These are phyloP conservation scores for Brachypodius melanocephalos DNA, from an alignment of 2,113 vertebrate species.

Conservation along the genomic window DNA sequence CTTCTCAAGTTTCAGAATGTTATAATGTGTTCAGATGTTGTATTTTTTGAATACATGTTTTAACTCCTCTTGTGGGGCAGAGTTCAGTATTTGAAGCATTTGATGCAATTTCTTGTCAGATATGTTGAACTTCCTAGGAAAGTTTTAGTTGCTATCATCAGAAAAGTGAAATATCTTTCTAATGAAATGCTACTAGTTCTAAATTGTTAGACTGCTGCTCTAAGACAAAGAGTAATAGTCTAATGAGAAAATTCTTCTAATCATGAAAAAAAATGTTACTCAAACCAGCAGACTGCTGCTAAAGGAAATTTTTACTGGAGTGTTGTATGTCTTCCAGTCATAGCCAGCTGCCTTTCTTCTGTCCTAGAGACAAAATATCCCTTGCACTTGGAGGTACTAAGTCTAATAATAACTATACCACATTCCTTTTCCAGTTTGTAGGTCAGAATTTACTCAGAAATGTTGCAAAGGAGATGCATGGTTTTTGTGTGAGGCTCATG, in stretches of 20 bases:
- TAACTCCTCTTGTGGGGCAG: not conserved
- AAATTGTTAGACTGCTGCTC: not conserved
- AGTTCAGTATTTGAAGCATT: not conserved
- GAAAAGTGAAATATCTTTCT: not conserved
- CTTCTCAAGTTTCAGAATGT: not conserved
- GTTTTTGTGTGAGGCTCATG: not conserved
- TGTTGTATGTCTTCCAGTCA: not conserved
- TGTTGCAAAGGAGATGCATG: not conserved
- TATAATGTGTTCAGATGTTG: not conserved
- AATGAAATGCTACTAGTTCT: not conserved
- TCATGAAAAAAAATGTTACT: accelerated
- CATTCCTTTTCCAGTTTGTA: not conserved
- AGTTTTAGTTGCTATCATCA: not conserved
- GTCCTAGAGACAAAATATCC: not conserved
- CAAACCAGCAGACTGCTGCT: not conserved
- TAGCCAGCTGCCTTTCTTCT: not conserved
- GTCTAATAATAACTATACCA: not conserved
- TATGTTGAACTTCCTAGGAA: not conserved
- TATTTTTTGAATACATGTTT: not conserved
- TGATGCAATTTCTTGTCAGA: not conserved
- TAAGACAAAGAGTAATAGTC: not conserved
- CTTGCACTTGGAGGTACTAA: not conserved
- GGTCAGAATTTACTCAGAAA: not conserved
- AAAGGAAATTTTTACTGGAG: not conserved
- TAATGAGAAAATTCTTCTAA: not conserved